A percentile compares a stretch with the other conserved stretches of the same genome.
Conservation (phyloP, 2,797 vertebrate species). For the Sylvilagus floridanus region DNA sequence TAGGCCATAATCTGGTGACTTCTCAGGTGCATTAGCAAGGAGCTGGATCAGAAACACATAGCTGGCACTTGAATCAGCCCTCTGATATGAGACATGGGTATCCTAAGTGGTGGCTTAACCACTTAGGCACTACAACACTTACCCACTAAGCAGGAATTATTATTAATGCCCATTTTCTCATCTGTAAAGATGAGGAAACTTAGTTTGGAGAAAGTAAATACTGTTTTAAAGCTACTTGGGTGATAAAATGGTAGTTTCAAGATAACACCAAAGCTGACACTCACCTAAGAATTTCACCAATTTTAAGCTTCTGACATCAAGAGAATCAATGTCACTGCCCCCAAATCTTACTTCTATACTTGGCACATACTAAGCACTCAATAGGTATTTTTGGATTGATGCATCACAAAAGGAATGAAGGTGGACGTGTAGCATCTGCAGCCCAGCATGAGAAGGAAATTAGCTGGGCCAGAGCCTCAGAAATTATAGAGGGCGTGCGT, state of each 20-base stretch:
- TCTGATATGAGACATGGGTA: too few relatives aligned
- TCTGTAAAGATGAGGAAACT: not conserved
- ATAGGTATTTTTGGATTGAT: not conserved
- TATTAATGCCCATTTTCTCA: not conserved
- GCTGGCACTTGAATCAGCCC: too few relatives aligned
- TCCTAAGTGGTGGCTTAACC: too few relatives aligned
- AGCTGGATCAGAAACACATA: too few relatives aligned
- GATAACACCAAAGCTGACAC: not conserved
- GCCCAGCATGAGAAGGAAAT: constrained; percentile 1
- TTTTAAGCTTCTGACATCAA: not conserved
- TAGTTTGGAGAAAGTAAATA: not conserved
- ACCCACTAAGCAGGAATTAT: not conserved
- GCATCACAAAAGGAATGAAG: not conserved
- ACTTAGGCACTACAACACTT: too few relatives aligned
- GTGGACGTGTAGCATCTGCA: constrained; percentile 23
- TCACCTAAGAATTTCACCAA: not conserved
- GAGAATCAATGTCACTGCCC: not conserved
- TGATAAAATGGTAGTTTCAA: not conserved
- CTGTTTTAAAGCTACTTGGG: not conserved
- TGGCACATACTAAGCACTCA: not conserved
- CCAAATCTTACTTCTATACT: not conserved
- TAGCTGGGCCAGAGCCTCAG: not conserved
- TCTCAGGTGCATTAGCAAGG: too few relatives aligned
- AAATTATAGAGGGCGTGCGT: rapidly evolving
- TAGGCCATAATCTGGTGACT: too few relatives aligned